Percentiles rank a stretch among this genome's conserved stretches.
phyloP scores from a whole-genome alignment of 2,113 vertebrate species.

The Archocentrus centrarchus region DNA sequence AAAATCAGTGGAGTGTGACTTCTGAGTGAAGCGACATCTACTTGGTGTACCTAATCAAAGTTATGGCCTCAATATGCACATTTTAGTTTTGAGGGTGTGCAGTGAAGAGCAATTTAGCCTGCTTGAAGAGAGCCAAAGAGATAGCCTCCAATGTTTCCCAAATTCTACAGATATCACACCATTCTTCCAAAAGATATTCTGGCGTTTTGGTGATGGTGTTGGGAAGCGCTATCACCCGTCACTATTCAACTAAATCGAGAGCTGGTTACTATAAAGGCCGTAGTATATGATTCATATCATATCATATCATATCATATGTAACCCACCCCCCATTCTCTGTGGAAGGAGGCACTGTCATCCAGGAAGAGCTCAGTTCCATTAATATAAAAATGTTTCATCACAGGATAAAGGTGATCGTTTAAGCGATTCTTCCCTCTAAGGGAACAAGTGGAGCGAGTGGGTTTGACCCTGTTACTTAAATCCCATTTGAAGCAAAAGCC shows the following conservation, averaged over 20 bases:
- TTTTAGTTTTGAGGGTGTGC: rapidly evolving
- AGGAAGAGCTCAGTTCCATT: neutral
- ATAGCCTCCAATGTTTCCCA: neutral
- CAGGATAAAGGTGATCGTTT: neutral
- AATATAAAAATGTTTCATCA: neutral
- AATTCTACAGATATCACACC: neutral
- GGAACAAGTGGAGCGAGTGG: neutral
- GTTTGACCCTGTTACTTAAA: neutral
- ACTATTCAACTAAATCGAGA: neutral
- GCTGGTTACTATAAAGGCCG: neutral
- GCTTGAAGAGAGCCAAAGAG: neutral
- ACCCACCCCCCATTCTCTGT: neutral
- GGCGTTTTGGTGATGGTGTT: neutral
- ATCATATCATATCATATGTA: neutral
- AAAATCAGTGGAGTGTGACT: neutral
- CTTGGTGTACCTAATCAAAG: neutral
- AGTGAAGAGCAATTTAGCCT: neutral
- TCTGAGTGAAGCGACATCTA: neutral
- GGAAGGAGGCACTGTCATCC: neutral
- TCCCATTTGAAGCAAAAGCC: neutral
- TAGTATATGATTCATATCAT: neutral
- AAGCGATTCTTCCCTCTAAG: neutral
- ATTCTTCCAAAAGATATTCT: neutral
- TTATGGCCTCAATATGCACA: neutral
- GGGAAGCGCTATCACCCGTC: neutral